These are phyloP conservation scores for Volucella bombylans DNA, from an alignment of 2,888 invertebrate species.

Conservation along the genomic window DNA sequence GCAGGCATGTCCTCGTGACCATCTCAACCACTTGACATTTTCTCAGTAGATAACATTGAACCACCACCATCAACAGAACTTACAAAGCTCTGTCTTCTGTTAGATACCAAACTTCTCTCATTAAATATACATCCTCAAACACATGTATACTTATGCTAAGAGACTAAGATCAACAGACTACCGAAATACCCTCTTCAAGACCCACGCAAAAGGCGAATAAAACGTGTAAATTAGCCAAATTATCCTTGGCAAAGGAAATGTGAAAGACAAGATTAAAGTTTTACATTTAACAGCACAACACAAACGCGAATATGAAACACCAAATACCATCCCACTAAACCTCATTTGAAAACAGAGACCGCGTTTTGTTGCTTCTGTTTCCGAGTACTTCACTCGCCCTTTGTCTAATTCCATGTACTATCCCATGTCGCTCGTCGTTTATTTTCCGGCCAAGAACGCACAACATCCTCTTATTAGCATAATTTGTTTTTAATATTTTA, in stretches of 20 bases:
- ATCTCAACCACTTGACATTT: slow-evolving; percentile 36
- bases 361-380: too few species aligned
- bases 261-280: slow-evolving; percentile 52
- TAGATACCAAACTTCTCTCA: slow-evolving; percentile 53
- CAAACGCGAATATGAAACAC: background rate
- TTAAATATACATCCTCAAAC: slow-evolving; percentile 46
- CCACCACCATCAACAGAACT: slow-evolving; percentile 15
- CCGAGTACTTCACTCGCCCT: too few species aligned
- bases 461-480: slow-evolving; percentile 63
- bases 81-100: slow-evolving; percentile 36
- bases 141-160: slow-evolving; percentile 16
- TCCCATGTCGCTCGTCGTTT: background rate
- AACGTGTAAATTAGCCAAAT: slow-evolving; percentile 66
- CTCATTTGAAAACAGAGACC: background rate
- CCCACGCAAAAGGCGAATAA: slow-evolving; percentile 27
- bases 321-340: slow-evolving; percentile 14
- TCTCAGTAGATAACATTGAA: slow-evolving; percentile 11
- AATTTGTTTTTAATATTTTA: slow-evolving; percentile 72
- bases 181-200: slow-evolving; percentile 34
- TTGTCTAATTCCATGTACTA: background rate
- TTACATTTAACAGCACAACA: slow-evolving; percentile 4
- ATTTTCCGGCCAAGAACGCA: slow-evolving; percentile 41
- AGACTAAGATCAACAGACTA: background rate
- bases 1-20: slow-evolving; percentile 21
- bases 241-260: slow-evolving; percentile 49